Evolutionary conservation across 2,797 vertebrate species (phyloP), one percentile per base, ranked within the genome.

Genomic region (Gephyroberyx darwinii): DNA sequence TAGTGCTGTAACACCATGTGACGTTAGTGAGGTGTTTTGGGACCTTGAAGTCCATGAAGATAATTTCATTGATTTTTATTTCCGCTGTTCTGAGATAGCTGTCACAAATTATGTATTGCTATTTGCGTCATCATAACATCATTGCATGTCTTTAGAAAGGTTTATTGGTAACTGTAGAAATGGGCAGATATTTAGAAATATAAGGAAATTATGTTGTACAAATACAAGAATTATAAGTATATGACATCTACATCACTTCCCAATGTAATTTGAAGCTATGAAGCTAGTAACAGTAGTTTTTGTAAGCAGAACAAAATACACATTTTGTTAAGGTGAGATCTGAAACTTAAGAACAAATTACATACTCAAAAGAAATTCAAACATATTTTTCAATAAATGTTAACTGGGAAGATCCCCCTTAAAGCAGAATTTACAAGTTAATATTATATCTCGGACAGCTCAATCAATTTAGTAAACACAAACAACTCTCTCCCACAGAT

Each of bases 371-470:
- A 13, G 13, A 17, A 65, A 55, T 35, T 37, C 8, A 8, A 5
- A 57, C 22, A 39, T 4, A 54, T 75, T 54, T 9, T 74, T 81
- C 35, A 74, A 47, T 10, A 41, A 47, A 35, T 68, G 16, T 80
- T 64, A 80, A 47, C 1, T 30, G 8, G 37, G 33, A 69, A 54
- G 76, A 83, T 78, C 45, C 45, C 71, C 66, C 65, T 53, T 63
- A 26, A 8, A 66, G 52, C 12, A 80, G 52, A 70, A 77, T 37
- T 62, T 17, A 74, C 43, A 51, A 19, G 19, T 13, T 71, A 16
- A 31, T 52, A 8, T 41, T 71, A 16, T 80, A 80, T 82, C 78
- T 71, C 58, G 17, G 45, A 80, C 72, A 71, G 71, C 47, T 82
- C 33, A 22, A 17, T 59, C 63, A 12, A 30, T 30, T 26, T 8